Evolutionary conservation across 2,113 vertebrate genomes (phyloP).

Genomic region (Machaerirhynchus nigripectus): DNA sequence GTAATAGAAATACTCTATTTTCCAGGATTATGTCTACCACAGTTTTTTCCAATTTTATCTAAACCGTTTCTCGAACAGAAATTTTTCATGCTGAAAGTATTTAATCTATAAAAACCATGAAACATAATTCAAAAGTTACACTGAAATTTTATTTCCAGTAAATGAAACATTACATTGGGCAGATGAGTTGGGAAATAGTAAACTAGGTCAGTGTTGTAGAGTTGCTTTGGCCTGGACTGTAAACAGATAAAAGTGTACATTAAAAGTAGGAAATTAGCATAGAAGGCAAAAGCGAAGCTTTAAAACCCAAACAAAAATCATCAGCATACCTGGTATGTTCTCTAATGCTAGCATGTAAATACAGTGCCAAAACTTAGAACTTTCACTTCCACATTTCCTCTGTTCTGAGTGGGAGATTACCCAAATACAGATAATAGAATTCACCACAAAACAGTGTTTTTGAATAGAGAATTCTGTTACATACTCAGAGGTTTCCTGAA

Average conservation of each 20-base stretch:
- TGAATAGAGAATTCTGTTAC: background rate
- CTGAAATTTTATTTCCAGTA: background rate
- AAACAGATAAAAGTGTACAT: background rate
- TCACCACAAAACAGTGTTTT: background rate
- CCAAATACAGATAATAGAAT: background rate
- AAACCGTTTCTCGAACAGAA: background rate
- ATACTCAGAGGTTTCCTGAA: background rate
- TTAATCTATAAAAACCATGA: background rate
- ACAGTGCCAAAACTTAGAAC: background rate
- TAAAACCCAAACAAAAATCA: background rate
- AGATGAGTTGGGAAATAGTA: background rate
- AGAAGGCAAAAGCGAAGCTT: background rate
- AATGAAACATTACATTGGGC: background rate
- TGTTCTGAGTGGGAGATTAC: background rate
- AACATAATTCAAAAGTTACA: background rate
- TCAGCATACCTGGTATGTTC: background rate
- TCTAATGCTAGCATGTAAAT: background rate
- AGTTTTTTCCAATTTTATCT: background rate
- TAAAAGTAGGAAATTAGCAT: background rate
- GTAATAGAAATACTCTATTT: background rate
- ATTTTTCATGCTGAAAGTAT: background rate
- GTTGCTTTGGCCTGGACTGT: background rate
- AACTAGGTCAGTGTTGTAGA: background rate
- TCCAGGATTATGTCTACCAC: background rate
- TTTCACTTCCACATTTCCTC: background rate